These are phyloP conservation scores for Lasioglossum oenotherae DNA, from an alignment of 2,888 invertebrate genomes.

Conservation along the genomic window DNA sequence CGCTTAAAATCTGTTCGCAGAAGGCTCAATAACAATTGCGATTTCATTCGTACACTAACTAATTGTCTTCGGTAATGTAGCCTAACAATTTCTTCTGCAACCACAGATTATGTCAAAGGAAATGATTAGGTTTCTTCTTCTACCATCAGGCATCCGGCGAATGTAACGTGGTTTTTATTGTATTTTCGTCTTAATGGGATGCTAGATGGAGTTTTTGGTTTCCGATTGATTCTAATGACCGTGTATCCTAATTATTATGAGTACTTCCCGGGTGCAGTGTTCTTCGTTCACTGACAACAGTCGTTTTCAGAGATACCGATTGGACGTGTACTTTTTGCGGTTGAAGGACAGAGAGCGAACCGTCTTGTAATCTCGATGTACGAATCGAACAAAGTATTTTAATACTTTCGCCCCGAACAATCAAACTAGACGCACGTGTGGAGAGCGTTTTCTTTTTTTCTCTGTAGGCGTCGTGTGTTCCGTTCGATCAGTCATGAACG, in stretches of 20 bases:
- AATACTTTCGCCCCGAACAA: slow-evolving; percentile 21
- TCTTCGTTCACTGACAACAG: not conserved
- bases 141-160: not conserved
- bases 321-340: not conserved
- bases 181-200: not conserved
- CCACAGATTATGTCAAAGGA: not conserved
- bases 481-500: slow-evolving; percentile 48
- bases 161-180: not conserved
- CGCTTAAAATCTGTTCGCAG: not conserved
- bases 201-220: not conserved
- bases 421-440: slow-evolving; percentile 30
- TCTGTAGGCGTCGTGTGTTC: slow-evolving; percentile 9
- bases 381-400: not conserved
- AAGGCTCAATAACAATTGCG: not conserved
- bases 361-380: not conserved
- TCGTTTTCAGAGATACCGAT: not conserved
- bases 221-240: not conserved
- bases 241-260: not conserved
- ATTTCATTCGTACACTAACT: not conserved
- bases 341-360: not conserved
- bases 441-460: not conserved
- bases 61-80: not conserved
- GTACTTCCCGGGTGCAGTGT: not conserved
- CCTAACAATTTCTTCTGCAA: not conserved
- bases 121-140: not conserved